Evolutionary conservation across 2,888 invertebrate species (phyloP).

Genomic region (Globia sparganii): DNA sequence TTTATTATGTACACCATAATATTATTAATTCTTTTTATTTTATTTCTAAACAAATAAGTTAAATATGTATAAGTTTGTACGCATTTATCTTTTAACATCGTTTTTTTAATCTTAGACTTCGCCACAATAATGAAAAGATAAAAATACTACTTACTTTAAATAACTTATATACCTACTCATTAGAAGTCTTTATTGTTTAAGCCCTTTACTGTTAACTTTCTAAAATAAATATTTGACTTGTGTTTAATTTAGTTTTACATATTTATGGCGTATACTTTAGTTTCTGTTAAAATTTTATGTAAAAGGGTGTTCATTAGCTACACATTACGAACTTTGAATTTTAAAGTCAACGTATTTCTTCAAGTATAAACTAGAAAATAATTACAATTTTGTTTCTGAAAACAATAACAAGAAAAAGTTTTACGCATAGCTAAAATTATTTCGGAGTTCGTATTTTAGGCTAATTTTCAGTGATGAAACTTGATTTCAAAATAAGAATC

Average conservation of each 20-base stretch:
- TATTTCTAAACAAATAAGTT: not conserved
- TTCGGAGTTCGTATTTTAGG: not conserved
- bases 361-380: not conserved
- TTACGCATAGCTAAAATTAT: not conserved
- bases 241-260: conserved; percentile 25
- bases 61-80: not conserved
- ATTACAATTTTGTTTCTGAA: not conserved
- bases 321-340: conserved; percentile 5
- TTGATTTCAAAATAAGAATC: not conserved
- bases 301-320: conserved; percentile 15
- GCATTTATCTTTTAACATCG: not conserved
- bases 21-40: not conserved
- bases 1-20: not conserved
- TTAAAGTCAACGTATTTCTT: not conserved
- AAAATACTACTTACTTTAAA: conserved; percentile 5
- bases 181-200: not conserved
- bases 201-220: conserved; percentile 8
- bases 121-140: not conserved
- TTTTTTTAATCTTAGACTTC: too few species aligned
- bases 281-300: not conserved
- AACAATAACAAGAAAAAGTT: not conserved
- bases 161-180: not conserved
- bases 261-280: conserved; percentile 3
- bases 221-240: not conserved
- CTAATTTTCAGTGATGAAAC: not conserved